Evolutionary conservation across 2,888 invertebrate species (phyloP).

Genomic region (Stegana nigrithorax): DNA sequence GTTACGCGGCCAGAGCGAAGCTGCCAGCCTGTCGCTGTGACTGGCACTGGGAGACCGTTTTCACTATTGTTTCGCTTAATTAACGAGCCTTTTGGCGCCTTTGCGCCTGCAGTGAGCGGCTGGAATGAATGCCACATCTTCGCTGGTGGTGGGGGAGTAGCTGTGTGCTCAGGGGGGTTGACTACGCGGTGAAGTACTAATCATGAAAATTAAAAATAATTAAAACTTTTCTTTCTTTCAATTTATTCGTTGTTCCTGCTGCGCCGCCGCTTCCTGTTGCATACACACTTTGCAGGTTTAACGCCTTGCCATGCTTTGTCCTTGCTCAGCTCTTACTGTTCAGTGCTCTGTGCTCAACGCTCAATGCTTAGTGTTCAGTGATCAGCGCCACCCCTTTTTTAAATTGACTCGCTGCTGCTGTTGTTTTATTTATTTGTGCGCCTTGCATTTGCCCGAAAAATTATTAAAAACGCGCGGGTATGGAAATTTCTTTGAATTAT

Average conservation of each 20-base stretch:
- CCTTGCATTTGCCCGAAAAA: too few species aligned
- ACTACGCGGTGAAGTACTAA: constrained; percentile 55
- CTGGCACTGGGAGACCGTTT: constrained; percentile 31
- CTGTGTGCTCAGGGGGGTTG: background rate
- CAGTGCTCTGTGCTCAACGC: background rate
- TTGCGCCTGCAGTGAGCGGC: too few species aligned
- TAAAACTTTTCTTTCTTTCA: constrained; percentile 58
- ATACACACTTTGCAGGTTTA: constrained; percentile 17
- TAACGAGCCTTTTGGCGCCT: constrained; percentile 49
- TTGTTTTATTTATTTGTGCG: too few species aligned
- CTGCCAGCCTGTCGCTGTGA: background rate
- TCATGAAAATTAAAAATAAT: constrained; percentile 66
- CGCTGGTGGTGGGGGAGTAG: background rate
- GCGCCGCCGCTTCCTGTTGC: background rate
- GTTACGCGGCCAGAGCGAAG: constrained; percentile 16
- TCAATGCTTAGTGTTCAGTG: too few species aligned
- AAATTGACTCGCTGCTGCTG: too few species aligned
- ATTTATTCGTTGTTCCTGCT: constrained; percentile 36
- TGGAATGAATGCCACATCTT: background rate
- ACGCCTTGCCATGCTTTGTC: too few species aligned
- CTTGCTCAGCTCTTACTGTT: background rate
- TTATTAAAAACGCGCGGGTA: too few species aligned
- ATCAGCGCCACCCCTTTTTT: too few species aligned
- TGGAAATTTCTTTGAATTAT: constrained; percentile 45
- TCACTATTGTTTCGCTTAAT: constrained; percentile 62